Conservation (phyloP, 2,888 invertebrate genomes). For the Rapana venosa region DNA sequence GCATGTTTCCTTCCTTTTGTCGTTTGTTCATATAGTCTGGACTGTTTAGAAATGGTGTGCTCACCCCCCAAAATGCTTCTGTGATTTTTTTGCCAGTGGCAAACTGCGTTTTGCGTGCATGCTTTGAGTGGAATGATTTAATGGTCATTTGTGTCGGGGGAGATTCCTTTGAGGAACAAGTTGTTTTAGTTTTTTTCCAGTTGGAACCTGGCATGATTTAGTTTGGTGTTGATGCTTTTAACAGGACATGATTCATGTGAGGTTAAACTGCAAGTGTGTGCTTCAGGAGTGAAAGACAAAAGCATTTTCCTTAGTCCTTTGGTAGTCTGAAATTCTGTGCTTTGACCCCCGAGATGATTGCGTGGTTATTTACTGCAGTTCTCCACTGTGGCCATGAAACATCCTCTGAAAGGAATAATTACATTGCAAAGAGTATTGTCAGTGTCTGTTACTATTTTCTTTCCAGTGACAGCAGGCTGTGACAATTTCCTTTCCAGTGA, state of each 20-base stretch:
- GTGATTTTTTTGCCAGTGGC: slow-evolving; percentile 20
- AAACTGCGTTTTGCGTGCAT: background rate
- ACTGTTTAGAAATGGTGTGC: background rate
- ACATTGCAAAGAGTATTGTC: background rate
- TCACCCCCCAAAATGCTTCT: background rate
- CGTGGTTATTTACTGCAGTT: background rate
- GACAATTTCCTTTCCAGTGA: too few species aligned
- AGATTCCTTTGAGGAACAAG: background rate
- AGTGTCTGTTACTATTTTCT: background rate
- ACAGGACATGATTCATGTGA: background rate
- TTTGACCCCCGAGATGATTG: too few species aligned
- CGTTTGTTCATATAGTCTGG: background rate
- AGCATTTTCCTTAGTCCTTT: background rate
- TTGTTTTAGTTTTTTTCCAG: background rate
- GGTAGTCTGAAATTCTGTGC: background rate
- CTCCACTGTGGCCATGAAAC: background rate
- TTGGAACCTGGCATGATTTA: background rate
- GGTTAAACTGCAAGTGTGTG: background rate
- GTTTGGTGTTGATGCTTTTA: background rate
- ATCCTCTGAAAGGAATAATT: background rate
- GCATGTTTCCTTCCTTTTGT: too few species aligned
- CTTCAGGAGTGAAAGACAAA: background rate
- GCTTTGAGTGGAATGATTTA: slow-evolving; percentile 12
- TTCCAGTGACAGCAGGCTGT: background rate
- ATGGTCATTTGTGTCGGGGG: background rate